Evolutionary conservation across 2,888 invertebrate species (phyloP), one percentile per base, ranked within the genome.

Genomic region (Amphimallon solstitiale): DNA sequence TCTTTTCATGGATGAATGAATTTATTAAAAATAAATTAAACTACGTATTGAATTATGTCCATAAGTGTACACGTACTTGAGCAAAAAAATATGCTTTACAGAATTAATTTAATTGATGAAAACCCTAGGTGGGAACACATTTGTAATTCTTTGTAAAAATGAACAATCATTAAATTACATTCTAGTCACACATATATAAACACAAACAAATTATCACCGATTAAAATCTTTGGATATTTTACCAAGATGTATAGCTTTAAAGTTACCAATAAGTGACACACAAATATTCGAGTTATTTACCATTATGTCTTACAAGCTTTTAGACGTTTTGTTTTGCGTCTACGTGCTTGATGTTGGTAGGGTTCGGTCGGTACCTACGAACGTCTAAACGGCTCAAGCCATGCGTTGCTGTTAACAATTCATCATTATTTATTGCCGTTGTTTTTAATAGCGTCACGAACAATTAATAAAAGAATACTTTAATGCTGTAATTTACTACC

Each of bases 401-500:
- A 52, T 63, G 52, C 52, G 63, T 63, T 52, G 14, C 63, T 37
- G 38, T 12, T 38, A 51, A 63, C 63, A 63, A 52, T 63, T 63
- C 63, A 51, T 63, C 51, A 63, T 63, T 63, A 51, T 63, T 63
- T 63, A 63, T 63, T 63, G 40, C 63, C 40, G 37, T 62, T 62
- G 62, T 63, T 51, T 49, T 48, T 29, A 51, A 63, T 29, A 49
- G 51, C 63, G 63, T 63, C 63, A 51, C 63, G 63, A 63, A 51
- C 51, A 40, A 63, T 51, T 51, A 63, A 63, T 63, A 63, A 15
- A 29, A 7, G 63, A 12, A 14, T 46, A 19, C 14, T n/a, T 23
- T 49, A 38, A 4, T 51, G 10, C 14, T 17, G 38, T 51, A 40
- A 51, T 51, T 51, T 51, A 43, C 38, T 40, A 23, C 51, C 15